Base-by-base conservation (phyloP, 2,113 vertebrate genomes). In the Etheostoma spectabile region DNA sequence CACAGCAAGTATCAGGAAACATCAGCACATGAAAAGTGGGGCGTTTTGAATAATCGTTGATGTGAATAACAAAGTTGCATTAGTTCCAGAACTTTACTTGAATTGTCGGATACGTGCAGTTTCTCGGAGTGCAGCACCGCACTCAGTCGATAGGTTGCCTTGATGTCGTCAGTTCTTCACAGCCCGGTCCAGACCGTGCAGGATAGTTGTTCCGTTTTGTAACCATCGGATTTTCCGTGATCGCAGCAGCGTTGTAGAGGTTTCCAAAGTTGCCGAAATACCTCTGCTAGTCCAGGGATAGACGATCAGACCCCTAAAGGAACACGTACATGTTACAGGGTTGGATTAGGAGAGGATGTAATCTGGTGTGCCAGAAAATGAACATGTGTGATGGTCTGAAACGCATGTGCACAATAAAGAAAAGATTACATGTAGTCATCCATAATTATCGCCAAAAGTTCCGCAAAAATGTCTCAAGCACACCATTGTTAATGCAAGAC, bases 211-310 rank as follows among this genome's bases (percentile, higher is more conserved):
- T 78, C 35, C 97, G 96, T 1, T 82, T 87, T 0, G 88, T 93
- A 6, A 97, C 93, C 62, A 86, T 92, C 0, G 94, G 88, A 69
- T 97, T 98, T 4, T 82, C 57, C 0, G 10, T 0, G 80, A 97
- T 77, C 14, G 96, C 96, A 0, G 92, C 91, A 22, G 94, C 0
- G 7, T 90, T 95, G 69, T 95, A 96, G 51, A 98, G 83, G 92
- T 97, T 96, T n/a, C 97, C 96, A 0, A 97, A 97, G 30, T 3
- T 60, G 0, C 91, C 7, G 0, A 95, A 95, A 30, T 95, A 94
- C 35, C 93, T 85, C 88, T 93, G 93, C n/a, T n/a, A 65, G 96
- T 96, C 96, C 96, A 97, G 62, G 97, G 96, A 69, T 97, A 96
- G 14, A 96, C 95, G 0, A 95, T 81, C 85, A 96, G 60, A 59